Evolutionary conservation across 2,888 invertebrate genomes (phyloP).

Genomic region (Erannis defoliaria): DNA sequence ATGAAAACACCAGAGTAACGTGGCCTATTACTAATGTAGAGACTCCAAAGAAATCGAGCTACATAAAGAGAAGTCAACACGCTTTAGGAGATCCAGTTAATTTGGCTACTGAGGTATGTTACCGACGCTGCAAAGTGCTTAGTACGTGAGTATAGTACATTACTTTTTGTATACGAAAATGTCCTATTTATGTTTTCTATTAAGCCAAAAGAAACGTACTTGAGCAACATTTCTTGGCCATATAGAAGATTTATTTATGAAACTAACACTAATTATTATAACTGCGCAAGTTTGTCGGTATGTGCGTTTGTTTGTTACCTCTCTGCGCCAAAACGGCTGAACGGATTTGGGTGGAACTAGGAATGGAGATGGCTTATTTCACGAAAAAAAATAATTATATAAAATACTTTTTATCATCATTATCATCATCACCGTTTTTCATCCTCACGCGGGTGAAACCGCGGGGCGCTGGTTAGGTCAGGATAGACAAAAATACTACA

Average conservation of each 20-base stretch:
- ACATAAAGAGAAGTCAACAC: constrained; percentile 34
- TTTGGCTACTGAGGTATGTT: constrained; percentile 48
- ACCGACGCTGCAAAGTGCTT: constrained; percentile 58
- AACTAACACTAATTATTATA: neutral
- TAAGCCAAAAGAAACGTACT: constrained; percentile 3
- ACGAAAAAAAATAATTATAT: too few relatives aligned
- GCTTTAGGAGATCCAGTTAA: constrained; percentile 46
- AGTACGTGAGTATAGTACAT: constrained; percentile 15
- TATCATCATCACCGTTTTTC: too few relatives aligned
- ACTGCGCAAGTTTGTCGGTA: too few relatives aligned
- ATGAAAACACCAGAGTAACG: constrained; percentile 48
- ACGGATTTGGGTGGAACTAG: too few relatives aligned
- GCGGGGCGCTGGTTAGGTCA: too few relatives aligned
- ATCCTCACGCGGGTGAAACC: too few relatives aligned
- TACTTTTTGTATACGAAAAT: constrained; percentile 24
- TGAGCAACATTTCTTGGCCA: neutral
- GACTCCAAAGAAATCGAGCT: constrained; percentile 31
- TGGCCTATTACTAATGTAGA: constrained; percentile 46
- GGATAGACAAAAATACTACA: too few relatives aligned
- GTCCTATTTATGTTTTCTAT: constrained; percentile 13
- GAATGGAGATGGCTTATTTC: too few relatives aligned
- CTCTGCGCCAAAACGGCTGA: too few relatives aligned
- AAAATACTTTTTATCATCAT: too few relatives aligned
- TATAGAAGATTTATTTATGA: neutral
- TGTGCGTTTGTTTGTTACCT: too few relatives aligned